A percentile compares a stretch with the other conserved stretches of the same genome.
Conservation (phyloP, 2,797 vertebrate genomes). For the Enteromius afrohamiltoni region DNA sequence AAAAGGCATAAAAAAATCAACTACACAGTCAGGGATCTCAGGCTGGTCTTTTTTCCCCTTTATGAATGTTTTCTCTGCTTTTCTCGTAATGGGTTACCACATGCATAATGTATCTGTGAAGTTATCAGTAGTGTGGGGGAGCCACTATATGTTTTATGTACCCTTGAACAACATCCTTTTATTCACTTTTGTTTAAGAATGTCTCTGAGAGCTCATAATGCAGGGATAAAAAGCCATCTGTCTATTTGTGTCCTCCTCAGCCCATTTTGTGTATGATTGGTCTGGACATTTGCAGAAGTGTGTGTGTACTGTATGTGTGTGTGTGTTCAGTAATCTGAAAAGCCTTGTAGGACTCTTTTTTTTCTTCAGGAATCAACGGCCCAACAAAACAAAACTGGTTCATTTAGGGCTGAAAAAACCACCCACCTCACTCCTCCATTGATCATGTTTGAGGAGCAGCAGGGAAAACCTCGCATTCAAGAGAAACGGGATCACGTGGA, state of each 20-base stretch:
- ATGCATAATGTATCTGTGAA: slow-evolving; percentile 6
- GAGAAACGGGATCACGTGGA: slow-evolving; percentile 16
- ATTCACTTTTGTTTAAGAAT: slow-evolving; percentile 5
- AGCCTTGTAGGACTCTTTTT: slow-evolving; percentile 66
- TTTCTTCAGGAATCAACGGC: slow-evolving; percentile 70
- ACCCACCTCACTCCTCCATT: slow-evolving; percentile 72
- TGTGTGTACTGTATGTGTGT: not conserved
- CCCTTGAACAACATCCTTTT: not conserved
- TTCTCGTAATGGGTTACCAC: slow-evolving; percentile 49
- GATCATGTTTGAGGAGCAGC: slow-evolving; percentile 61
- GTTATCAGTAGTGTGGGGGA: not conserved
- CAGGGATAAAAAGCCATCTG: slow-evolving; percentile 13
- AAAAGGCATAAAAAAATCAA: not conserved
- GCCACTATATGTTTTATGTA: slow-evolving; percentile 30
- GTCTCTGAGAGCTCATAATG: not conserved
- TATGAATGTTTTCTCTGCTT: not conserved
- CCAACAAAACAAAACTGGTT: slow-evolving; percentile 75
- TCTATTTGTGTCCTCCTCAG: slow-evolving; percentile 6
- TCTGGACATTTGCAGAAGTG: not conserved
- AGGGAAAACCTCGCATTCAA: slow-evolving; percentile 1
- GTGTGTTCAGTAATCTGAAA: slow-evolving; percentile 23
- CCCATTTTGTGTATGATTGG: slow-evolving; percentile 12
- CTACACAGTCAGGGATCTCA: not conserved
- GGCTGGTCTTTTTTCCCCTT: not conserved
- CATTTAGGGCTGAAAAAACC: slow-evolving; percentile 75